Evolutionary conservation across 2,888 invertebrate species (phyloP), one percentile per base, ranked within the genome.

Genomic region (Eristalis pertinax): DNA sequence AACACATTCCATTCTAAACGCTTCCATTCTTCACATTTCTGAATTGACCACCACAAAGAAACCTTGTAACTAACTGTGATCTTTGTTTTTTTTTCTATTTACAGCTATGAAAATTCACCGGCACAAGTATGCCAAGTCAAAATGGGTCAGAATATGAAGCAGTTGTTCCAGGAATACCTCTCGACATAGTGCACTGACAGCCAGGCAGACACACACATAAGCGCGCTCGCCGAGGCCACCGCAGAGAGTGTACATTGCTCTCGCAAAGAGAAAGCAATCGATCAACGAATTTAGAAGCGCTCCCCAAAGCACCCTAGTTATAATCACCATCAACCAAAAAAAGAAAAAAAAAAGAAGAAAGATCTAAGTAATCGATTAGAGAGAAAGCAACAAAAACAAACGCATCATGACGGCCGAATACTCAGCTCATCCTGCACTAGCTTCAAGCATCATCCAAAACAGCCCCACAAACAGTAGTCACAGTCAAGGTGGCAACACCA

Each of bases 391-490:
- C 75, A 73, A 73, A 81, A 60, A 38, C 11, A 4, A 78, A 75
- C 41, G 67, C 86, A 88, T 89, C 74, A 92, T 92, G 92, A 90
- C 91, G 72, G 89, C 89, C 73, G 91, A 90, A 89, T 92, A 91
- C 88, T 92, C 92, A 82, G 91, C 92, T 88, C 92, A 92, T 91
- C 92, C 92, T 90, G 91, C 91, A 89, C 90, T 91, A 91, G 91
- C 92, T 89, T 90, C 90, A 89, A 91, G 92, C 89, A 91, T 91
- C 89, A 82, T 90, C 69, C 84, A 88, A 84, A 88, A 88, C 67
- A 88, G 84, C 73, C 84, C 87, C 74, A 84, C 84, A 81, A 87
- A 84, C 73, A 76, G 84, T 72, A 76, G 73, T 77, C 74, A 84
- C 63, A 74, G 69, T 80, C 82, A 74, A 67, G 74, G 75, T 75